Conservation (phyloP, 2,888 invertebrate species). For the Adela reaumurella region DNA sequence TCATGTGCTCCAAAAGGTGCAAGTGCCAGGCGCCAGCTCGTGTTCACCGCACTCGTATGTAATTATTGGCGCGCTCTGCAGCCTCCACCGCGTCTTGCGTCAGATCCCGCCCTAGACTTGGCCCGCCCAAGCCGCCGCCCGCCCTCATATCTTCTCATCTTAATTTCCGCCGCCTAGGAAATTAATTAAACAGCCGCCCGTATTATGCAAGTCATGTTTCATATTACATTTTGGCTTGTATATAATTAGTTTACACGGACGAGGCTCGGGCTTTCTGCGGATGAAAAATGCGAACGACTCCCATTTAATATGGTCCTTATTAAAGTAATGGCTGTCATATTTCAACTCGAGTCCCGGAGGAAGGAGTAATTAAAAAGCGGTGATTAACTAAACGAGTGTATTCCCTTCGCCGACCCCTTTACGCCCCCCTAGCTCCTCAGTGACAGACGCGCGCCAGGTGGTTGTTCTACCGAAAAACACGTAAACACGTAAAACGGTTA, state of each 20-base stretch:
- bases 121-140: conserved; percentile 5
- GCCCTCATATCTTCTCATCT: conserved; percentile 15
- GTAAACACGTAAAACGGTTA: no score
- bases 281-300: neutral
- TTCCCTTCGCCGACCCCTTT: neutral
- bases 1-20: no score
- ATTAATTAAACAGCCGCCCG: conserved; percentile 15
- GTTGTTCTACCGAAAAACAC: no score
- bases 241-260: conserved; percentile 14
- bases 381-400: neutral
- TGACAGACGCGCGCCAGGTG: no score
- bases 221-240: conserved; percentile 15
- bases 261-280: conserved; percentile 1
- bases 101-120: neutral
- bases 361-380: neutral
- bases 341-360: neutral
- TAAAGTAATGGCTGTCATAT: neutral
- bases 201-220: conserved; percentile 16
- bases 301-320: neutral
- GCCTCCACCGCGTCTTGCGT: no score
- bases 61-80: no score
- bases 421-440: no score
- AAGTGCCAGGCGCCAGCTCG: no score
- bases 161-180: conserved; percentile 15
- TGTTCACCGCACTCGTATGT: no score